Percentiles rank a stretch among this genome's conserved stretches.
Evolutionary conservation across 2,797 vertebrate genomes (phyloP).

Genomic region (Hephaestus fuliginosus): DNA sequence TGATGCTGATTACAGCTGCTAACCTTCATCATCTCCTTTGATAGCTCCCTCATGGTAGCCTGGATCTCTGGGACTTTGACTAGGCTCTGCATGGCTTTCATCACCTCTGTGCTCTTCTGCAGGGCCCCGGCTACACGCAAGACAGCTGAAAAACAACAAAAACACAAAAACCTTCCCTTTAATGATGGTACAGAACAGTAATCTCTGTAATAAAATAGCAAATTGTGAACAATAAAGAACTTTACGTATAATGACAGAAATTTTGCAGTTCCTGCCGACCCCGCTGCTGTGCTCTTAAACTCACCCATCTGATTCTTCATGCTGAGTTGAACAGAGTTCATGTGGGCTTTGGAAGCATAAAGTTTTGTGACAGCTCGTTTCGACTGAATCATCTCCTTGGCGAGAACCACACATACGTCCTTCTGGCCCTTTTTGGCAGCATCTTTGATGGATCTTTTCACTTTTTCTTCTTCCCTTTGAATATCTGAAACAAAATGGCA

Average conservation of each 20-base stretch:
- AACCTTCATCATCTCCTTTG: conserved; percentile 99
- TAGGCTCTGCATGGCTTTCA: conserved; percentile 98
- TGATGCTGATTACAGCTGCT: conserved; percentile 37
- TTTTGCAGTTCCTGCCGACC: not conserved
- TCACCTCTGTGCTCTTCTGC: conserved; percentile 98
- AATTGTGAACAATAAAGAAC: not conserved
- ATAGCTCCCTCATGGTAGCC: conserved; percentile 97
- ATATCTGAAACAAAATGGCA: conserved; percentile 87
- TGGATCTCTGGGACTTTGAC: conserved; percentile 98
- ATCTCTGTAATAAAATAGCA: not conserved
- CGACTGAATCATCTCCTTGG: conserved; percentile 96
- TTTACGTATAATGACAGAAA: not conserved
- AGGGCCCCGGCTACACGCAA: conserved; percentile 92
- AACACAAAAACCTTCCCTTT: conserved; percentile 27
- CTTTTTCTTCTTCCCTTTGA: conserved; percentile 97
- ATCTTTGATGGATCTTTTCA: conserved; percentile 96
- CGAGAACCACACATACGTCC: conserved; percentile 94
- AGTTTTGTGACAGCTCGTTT: conserved; percentile 93
- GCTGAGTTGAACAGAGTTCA: conserved; percentile 97
- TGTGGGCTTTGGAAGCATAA: conserved; percentile 96
- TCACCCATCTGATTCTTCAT: conserved; percentile 99
- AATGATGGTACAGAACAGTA: not conserved
- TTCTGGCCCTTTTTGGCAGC: conserved; percentile 96
- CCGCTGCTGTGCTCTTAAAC: conserved; percentile 53
- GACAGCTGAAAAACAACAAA: conserved; percentile 84